phyloP scores from a whole-genome alignment of 2,113 vertebrate species.

The Heterocephalus glaber region DNA sequence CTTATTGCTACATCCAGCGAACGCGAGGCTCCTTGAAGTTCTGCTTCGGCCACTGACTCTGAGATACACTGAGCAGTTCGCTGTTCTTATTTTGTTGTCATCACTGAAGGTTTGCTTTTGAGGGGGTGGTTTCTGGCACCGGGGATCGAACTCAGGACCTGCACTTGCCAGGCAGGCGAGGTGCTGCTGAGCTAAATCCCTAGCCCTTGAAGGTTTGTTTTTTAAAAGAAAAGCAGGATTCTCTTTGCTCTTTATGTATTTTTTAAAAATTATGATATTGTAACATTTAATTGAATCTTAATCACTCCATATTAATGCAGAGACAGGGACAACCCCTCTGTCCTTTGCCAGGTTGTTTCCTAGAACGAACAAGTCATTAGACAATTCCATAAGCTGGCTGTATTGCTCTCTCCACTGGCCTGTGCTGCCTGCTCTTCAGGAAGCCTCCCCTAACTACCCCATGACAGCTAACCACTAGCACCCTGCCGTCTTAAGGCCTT shows the following conservation, averaged over 20 bases:
- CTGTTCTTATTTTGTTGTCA: not conserved
- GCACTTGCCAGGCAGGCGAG: too few species aligned
- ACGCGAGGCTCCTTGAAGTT: not conserved
- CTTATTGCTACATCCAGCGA: not conserved
- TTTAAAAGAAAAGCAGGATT: not conserved
- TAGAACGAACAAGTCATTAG: conserved; percentile 67
- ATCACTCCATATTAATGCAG: not conserved
- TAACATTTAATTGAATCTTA: conserved; percentile 43
- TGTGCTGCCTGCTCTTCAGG: not conserved
- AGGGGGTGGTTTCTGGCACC: too few species aligned
- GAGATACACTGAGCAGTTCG: not conserved
- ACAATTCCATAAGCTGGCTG: conserved; percentile 6
- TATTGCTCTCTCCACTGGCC: conserved; percentile 43
- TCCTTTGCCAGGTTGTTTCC: conserved; percentile 44
- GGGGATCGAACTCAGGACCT: too few species aligned
- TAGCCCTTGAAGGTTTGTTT: not conserved
- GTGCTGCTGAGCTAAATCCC: too few species aligned
- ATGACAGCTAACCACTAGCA: not conserved
- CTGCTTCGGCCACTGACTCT: not conserved
- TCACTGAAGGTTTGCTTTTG: not conserved
- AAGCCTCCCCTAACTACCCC: not conserved
- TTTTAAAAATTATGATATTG: not conserved
- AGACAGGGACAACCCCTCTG: conserved; percentile 12
- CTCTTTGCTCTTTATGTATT: not conserved
- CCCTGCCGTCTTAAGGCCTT: accelerated